Evolutionary conservation across 1,140 invertebrate genomes (phyloP), one percentile per base, ranked within the genome.

Genomic region (Solen grandis): DNA sequence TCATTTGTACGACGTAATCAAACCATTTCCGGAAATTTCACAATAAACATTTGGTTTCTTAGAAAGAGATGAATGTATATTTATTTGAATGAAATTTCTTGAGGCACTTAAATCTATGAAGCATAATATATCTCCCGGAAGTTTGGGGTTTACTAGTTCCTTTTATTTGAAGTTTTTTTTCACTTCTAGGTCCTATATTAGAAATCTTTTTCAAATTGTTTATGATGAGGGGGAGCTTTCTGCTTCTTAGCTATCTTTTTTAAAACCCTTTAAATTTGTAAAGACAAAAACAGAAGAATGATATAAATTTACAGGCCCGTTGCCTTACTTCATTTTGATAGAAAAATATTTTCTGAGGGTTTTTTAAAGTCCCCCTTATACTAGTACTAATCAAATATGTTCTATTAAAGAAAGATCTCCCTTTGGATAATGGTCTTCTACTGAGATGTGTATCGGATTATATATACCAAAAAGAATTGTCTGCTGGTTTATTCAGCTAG

Each of bases 351-450:
- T 10, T 59, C 57, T 14, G 29, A 59, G 22, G 22, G n/a, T n/a
- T n/a, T 59, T 25, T 8, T 22, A 25, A 59, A 19, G 10, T 22
- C 10, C 29, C 10, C 19, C 5, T 52, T 31, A 59, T 10, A 31
- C 54, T 31, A n/a, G 41, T 4, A 22, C 29, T 2, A 3, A 19
- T 31, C 66, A 70, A 70, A 70, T 50, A 3, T 70, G 66, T 70
- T 70, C 66, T 13, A 52, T 70, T 29, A 22, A n/a, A 22, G 79
- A 72, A 5, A 33, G 79, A 55, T 66, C 70, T 38, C 75, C 65
- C 27, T 25, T 60, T 46, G n/a, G 79, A 81, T 52, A 81, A 81
- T 66, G n/a, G 52, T 16, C 54, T 46, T 76, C 35, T 81, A 33
- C n/a, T 75, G 27, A 33, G 70, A 1, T 25, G 52, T 65, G 1